Percentiles rank a stretch among this genome's conserved stretches.
Evolutionary conservation across 2,113 vertebrate species (phyloP).

Genomic region (Thamnaconus septentrionalis): DNA sequence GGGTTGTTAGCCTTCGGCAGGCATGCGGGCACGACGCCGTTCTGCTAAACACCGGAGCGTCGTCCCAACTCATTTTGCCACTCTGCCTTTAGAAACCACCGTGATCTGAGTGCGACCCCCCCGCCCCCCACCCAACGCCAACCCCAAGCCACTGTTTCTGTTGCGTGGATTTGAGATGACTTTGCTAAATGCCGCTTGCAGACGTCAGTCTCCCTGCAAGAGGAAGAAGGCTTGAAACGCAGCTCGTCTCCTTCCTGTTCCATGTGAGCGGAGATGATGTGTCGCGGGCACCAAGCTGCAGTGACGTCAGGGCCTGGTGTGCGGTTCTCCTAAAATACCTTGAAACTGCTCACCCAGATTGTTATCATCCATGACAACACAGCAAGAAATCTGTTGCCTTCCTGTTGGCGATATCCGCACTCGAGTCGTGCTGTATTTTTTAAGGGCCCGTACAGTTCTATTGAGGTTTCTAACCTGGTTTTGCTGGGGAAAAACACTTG

Average conservation of each 20-base stretch:
- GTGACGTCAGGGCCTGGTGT: slow-evolving; percentile 42
- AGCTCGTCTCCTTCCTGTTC: slow-evolving; percentile 54
- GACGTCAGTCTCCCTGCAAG: slow-evolving; percentile 3
- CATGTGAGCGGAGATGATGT: slow-evolving; percentile 54
- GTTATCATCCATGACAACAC: too few relatives aligned
- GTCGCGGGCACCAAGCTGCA: slow-evolving; percentile 50
- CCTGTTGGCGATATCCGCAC: too few relatives aligned
- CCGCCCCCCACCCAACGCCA: background rate
- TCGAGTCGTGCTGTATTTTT: too few relatives aligned
- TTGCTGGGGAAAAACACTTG: too few relatives aligned
- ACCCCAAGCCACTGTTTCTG: slow-evolving; percentile 18
- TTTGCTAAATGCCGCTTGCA: too few relatives aligned
- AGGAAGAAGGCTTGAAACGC: slow-evolving; percentile 31
- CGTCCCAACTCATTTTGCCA: slow-evolving; percentile 25
- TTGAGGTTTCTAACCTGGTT: too few relatives aligned
- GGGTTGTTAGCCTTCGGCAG: slow-evolving; percentile 70
- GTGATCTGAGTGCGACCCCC: slow-evolving; percentile 1
- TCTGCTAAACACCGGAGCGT: slow-evolving; percentile 21
- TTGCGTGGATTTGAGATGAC: too few relatives aligned
- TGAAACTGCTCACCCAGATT: too few relatives aligned
- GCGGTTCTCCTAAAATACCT: too few relatives aligned
- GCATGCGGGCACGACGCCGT: slow-evolving; percentile 41
- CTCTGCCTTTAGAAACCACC: too few relatives aligned
- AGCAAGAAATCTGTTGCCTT: too few relatives aligned
- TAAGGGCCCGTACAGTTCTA: too few relatives aligned